phyloP scores from a whole-genome alignment of 2,888 invertebrate genomes.

The Chaetoderma sp. region DNA sequence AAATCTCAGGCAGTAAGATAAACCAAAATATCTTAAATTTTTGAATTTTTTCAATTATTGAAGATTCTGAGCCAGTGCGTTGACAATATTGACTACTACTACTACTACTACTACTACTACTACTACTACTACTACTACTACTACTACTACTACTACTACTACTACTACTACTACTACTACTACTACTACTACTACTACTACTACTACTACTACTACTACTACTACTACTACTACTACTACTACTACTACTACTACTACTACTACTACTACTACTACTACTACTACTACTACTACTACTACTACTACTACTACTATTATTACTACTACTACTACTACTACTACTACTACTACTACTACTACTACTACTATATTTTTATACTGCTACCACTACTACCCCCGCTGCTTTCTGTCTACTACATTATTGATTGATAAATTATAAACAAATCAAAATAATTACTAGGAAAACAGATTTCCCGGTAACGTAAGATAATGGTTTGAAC shows the following conservation, averaged over 20 bases:
- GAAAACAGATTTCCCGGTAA: too few relatives aligned
- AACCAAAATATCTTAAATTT: too few relatives aligned
- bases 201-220: not conserved
- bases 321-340: not conserved
- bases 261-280: not conserved
- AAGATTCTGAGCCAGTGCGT: too few relatives aligned
- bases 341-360: not conserved
- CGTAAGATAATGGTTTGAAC: too few relatives aligned
- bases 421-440: too few relatives aligned
- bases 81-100: too few relatives aligned
- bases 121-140: not conserved
- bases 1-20: too few relatives aligned
- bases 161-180: not conserved
- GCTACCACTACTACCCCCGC: not conserved
- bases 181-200: not conserved
- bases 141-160: not conserved
- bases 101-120: not conserved
- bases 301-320: not conserved
- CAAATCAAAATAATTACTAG: too few relatives aligned
- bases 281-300: not conserved
- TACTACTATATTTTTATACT: not conserved
- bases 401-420: too few relatives aligned
- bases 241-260: not conserved
- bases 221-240: not conserved
- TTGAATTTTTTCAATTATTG: too few relatives aligned